Base-by-base conservation (phyloP, 2,888 invertebrate genomes). In the Camponotus fellah region DNA sequence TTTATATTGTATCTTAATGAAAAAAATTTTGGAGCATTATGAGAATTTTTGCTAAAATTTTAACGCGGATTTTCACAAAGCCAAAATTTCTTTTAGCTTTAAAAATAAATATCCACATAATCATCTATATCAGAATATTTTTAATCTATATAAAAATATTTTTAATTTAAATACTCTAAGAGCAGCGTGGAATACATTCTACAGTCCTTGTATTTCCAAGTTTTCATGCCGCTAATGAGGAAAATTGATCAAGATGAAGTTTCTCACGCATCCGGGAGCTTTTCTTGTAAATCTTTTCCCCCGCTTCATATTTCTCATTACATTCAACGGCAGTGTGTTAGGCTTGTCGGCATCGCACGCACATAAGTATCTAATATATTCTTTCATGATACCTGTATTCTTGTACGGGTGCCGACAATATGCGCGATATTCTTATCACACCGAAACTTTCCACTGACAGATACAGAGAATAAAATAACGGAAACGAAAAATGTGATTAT, bases 221-320 rank as follows among this genome's bases (percentile, higher is more conserved):
- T 77, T 68, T 79, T 79, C 6, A 14, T 56, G 43, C 32, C 40
- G 14, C 60, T 80, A 80, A 80, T 79, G 79, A 79, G 46, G 82
- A 62, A 87, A 84, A 86, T 87, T 85, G 74, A 88, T 88, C 87
- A 84, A 88, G 87, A 88, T 88, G 82, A 83, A 83, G 46, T 79
- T 85, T 88, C 85, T 88, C 89, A 85, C 53, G 53, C 83, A 79
- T 85, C 88, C 90, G 75, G 87, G 86, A 71, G 84, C 71, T 85
- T 86, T 86, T 88, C 87, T 87, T 85, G 84, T 75, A 84, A 82
- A 87, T 83, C 86, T 75, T 83, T 83, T 85, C 46, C 26, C 66
- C 80, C 74, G 83, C 82, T 74, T 85, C 84, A 83, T 83, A 82
- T 85, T 87, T 84, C 77, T 84, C 65, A 69, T 86, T 81, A 75